Base-by-base conservation (phyloP, 2,113 vertebrate genomes). In the Herpailurus yagouaroundi region DNA sequence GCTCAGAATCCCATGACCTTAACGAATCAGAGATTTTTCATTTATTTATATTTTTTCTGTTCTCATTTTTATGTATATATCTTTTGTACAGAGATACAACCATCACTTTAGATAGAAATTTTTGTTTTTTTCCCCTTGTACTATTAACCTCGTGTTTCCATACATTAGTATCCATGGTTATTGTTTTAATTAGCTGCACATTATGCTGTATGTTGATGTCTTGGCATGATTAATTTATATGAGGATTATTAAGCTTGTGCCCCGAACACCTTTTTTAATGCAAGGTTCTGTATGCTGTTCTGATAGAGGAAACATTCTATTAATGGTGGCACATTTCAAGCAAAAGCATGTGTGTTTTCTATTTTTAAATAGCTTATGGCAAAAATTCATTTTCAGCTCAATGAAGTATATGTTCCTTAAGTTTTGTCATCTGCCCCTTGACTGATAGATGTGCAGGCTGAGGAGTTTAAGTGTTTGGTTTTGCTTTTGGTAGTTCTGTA, bases 351-450 rank as follows among this genome's bases (percentile, higher is more conserved):
- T 92, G 8, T 74, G 14, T 91, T 84, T 97, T 97, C 96, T 81
- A 73, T 73, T 96, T 97, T 97, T 89, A 83, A 97, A 86, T 96
- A 82, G 68, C 82, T 95, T 93, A 89, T 64, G 71, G 79, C 77
- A 92, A 48, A 94, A 91, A 89, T 97, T 84, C 52, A 77, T 97
- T 98, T 86, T 87, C 94, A 91, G 15, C 48, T 29, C 10, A 93
- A 38, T 97, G 77, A 98, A 98, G 86, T 93, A 76, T 66, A 68
- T 97, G 98, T 96, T 95, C 96, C 93, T 98, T 98, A 95, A 98
- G 77, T 96, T 98, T 98, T 94, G 92, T 83, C 87, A 87, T 73
- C n/a, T 98, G 90, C 82, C 55, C 33, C 38, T 95, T 92, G 57
- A 96, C 74, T 92, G 94, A 87, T 52, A 96, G 92, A 92, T 0